These are phyloP conservation scores for Siphonodentalium dalli DNA, from an alignment of 2,888 invertebrate species.

Conservation along the genomic window DNA sequence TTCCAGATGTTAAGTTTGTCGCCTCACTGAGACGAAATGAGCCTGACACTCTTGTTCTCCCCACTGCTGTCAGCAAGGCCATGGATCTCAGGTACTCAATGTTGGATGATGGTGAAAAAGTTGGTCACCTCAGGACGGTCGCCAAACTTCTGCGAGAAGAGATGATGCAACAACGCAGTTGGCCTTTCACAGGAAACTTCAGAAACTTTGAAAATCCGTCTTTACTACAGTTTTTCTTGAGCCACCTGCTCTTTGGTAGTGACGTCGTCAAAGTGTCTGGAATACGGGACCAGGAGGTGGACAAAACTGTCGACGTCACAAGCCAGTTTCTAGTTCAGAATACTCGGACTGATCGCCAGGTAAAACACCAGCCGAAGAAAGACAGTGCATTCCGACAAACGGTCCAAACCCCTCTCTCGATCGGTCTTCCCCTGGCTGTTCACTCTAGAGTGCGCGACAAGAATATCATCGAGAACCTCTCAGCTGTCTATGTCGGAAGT, in stretches of 20 bases:
- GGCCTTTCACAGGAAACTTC: slow-evolving; percentile 5
- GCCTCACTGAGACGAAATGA: background rate
- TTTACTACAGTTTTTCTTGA: slow-evolving; percentile 11
- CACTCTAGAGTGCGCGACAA: slow-evolving; percentile 5
- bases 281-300: slow-evolving; percentile 11
- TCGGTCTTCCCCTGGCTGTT: slow-evolving; percentile 2
- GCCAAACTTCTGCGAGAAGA: slow-evolving; percentile 4
- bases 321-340: slow-evolving; percentile 23
- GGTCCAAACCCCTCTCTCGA: slow-evolving; percentile 10
- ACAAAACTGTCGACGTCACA: slow-evolving; percentile 17
- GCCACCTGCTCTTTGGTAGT: slow-evolving; percentile 8
- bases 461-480: slow-evolving; percentile 4
- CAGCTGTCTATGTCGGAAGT: no score
- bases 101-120: no score
- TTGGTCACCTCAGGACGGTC: no score
- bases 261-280: slow-evolving; percentile 8
- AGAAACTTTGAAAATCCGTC: slow-evolving; percentile 6
- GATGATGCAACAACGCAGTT: background rate
- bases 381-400: slow-evolving; percentile 10
- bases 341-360: slow-evolving; percentile 14
- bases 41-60: no score
- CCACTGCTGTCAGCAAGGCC: no score
- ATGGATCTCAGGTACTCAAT: no score
- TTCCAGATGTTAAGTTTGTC: slow-evolving; percentile 3
- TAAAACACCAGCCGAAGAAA: slow-evolving; percentile 15